Conservation (phyloP, 2,888 invertebrate genomes). For the Eupsilia transversa region DNA sequence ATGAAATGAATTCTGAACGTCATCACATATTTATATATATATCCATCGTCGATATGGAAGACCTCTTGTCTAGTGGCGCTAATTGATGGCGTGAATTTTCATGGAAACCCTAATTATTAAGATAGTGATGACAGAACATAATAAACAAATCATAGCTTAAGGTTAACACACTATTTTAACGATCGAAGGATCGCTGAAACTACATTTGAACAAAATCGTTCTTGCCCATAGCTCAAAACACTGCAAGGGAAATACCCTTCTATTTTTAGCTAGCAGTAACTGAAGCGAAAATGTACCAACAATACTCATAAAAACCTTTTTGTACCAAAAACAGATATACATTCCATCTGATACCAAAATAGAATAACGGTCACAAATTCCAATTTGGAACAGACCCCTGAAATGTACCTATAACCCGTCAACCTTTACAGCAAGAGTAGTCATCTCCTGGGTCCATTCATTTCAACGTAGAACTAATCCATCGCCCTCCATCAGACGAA, state of each 20-base stretch:
- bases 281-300: slow-evolving; percentile 15
- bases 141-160: not conserved
- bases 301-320: slow-evolving; percentile 40
- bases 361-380: not conserved
- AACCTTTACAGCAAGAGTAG: not conserved
- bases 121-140: not conserved
- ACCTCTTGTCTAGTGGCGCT: too few species aligned
- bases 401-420: not conserved
- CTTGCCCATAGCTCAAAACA: slow-evolving; percentile 15
- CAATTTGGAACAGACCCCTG: slow-evolving; percentile 24
- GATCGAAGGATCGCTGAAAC: not conserved
- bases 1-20: too few species aligned
- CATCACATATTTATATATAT: too few species aligned
- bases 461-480: not conserved
- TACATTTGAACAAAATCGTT: slow-evolving; percentile 9
- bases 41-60: too few species aligned
- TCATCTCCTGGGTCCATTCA: not conserved
- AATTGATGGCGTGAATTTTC: too few species aligned
- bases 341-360: slow-evolving; percentile 23
- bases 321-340: slow-evolving; percentile 27
- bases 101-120: not conserved
- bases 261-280: slow-evolving; percentile 20
- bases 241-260: slow-evolving; percentile 5
- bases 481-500: not conserved
- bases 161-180: not conserved